Base-by-base conservation (phyloP, 2,797 vertebrate species). In the Rhincodon typus region DNA sequence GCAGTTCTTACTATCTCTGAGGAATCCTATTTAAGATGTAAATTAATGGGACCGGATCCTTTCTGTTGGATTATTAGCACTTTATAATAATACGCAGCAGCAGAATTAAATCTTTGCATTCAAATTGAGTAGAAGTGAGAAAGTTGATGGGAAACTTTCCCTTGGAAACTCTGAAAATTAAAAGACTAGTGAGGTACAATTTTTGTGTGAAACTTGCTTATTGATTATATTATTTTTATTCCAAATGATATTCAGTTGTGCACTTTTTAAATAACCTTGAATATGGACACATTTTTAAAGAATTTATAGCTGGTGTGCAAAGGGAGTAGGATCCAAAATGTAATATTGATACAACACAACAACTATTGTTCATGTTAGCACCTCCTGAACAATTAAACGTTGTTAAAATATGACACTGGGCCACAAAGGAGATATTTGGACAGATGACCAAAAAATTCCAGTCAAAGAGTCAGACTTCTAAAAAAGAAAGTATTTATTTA, bases 51-150 rank as follows among this genome's bases (percentile, higher is more conserved):
- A 96, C 96, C 53, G 90, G 95, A 66, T 96, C 96, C 96, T 96
- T 96, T 96, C 94, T 96, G 96, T 95, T 96, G 10, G 96, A 96
- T 96, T 67, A 91, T 97, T 96, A 91, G 94, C 88, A 97, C 96
- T 97, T 96, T 70, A 82, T 94, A 67, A 42, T 38, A 7, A 67
- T 70, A 88, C 21, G 69, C 50, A 67, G 57, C 87, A 84, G 88
- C 94, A 5, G 46, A 62, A 23, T 50, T 69, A 15, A 42, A 69
- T 3, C 6, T 10, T 25, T 34, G 50, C 27, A 30, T 90, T 57
- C 53, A 62, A 90, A 90, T 62, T 90, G 27, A 62, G 30, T 10
- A 53, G 12, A 53, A 62, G 25, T 62, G 38, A 46, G 15, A 42
- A 46, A 42, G 17, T 82, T 46, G n/a, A n/a, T n/a, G n/a, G n/a